Evolutionary conservation across 1,140 invertebrate species (phyloP).

Genomic region (Pogonus chalceus): DNA sequence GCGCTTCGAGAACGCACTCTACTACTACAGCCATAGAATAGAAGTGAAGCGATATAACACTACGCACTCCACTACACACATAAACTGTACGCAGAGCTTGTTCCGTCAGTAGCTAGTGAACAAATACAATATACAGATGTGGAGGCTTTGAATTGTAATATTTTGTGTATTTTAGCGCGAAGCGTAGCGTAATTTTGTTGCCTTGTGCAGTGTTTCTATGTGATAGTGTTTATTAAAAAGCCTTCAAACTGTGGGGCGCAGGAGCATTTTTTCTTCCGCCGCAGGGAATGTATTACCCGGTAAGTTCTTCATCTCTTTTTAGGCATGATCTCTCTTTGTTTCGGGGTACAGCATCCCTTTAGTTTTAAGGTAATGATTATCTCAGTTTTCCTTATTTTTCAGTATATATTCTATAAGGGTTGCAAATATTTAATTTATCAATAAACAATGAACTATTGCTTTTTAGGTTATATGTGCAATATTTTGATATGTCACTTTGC

Average conservation of each 20-base stretch:
- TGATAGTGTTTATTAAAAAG: constrained; percentile 44
- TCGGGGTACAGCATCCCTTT: neutral
- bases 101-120: neutral
- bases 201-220: constrained; percentile 27
- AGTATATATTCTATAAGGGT: too few relatives aligned
- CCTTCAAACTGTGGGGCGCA: constrained; percentile 88
- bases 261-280: constrained; percentile 85
- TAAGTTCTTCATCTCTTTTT: constrained; percentile 47
- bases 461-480: too few relatives aligned
- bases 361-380: too few relatives aligned
- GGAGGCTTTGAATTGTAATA: neutral
- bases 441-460: too few relatives aligned
- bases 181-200: constrained; percentile 14
- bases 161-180: neutral
- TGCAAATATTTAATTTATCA: too few relatives aligned
- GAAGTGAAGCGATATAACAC: too few relatives aligned
- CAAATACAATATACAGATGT: too few relatives aligned
- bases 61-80: neutral
- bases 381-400: too few relatives aligned
- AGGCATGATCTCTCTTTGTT: neutral
- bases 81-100: neutral
- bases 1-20: too few relatives aligned
- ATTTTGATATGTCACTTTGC: too few relatives aligned
- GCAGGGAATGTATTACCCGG: constrained; percentile 88
- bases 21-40: too few relatives aligned